These are phyloP conservation scores for Diorhabda sublineata DNA, from an alignment of 1,140 invertebrate species.

Conservation along the genomic window DNA sequence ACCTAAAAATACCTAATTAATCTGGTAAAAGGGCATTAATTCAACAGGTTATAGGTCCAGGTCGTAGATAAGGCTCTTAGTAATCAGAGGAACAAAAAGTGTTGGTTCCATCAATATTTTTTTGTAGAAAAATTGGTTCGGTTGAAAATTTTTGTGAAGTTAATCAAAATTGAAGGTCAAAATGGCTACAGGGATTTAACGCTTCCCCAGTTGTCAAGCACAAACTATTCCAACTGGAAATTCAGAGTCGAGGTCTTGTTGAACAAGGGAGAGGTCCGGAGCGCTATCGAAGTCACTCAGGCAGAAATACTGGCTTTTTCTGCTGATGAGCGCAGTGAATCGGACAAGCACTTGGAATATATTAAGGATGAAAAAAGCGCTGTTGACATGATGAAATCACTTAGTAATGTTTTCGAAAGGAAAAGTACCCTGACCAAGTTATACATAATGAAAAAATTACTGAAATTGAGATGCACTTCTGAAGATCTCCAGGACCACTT, in stretches of 20 bases:
- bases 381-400: conserved; percentile 17
- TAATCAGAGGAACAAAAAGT: too few relatives aligned
- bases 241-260: conserved; percentile 17
- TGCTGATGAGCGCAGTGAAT: neutral
- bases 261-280: conserved; percentile 14
- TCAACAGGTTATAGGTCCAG: too few relatives aligned
- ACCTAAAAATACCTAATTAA: too few relatives aligned
- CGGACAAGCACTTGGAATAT: conserved; percentile 22
- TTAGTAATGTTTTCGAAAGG: conserved; percentile 24
- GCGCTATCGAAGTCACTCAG: conserved; percentile 7
- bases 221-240: conserved; percentile 18
- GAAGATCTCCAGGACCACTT: conserved; percentile 10
- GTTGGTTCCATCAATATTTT: too few relatives aligned
- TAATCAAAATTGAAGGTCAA: too few relatives aligned
- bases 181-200: neutral
- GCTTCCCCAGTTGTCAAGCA: neutral
- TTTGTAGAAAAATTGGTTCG: too few relatives aligned
- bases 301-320: too few relatives aligned
- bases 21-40: too few relatives aligned
- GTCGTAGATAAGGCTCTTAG: too few relatives aligned
- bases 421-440: conserved; percentile 15
- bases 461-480: conserved; percentile 7
- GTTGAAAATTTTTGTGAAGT: too few relatives aligned
- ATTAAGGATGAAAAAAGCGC: conserved; percentile 22
- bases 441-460: conserved; percentile 4